Conservation (phyloP, 2,888 invertebrate genomes). For the Netelia fuscicornis region DNA sequence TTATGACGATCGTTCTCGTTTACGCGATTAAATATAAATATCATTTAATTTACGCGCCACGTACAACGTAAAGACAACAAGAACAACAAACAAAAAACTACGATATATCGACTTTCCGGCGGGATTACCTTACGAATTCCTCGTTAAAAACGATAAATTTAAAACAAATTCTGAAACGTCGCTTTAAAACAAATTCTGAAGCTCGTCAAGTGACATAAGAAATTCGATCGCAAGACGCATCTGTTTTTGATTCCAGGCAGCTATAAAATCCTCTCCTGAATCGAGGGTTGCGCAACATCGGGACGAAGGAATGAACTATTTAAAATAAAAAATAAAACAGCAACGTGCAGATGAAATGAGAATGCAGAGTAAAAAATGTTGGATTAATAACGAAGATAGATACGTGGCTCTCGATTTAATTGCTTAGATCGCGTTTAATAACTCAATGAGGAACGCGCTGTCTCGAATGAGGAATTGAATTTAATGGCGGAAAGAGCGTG, state of each 20-base stretch:
- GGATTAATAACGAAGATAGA: neutral
- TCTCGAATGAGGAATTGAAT: slow-evolving; percentile 21
- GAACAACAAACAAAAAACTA: neutral
- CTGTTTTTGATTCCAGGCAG: slow-evolving; percentile 16
- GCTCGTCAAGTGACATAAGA: neutral
- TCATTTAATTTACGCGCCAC: slow-evolving; percentile 6
- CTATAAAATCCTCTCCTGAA: slow-evolving; percentile 5
- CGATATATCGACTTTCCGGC: slow-evolving; percentile 23
- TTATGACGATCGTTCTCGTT: neutral
- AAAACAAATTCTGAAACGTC: slow-evolving; percentile 41
- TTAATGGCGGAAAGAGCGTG: neutral
- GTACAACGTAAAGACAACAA: neutral
- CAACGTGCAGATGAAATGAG: neutral
- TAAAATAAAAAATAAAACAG: slow-evolving; percentile 1
- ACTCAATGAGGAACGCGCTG: slow-evolving; percentile 8
- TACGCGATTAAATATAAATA: neutral
- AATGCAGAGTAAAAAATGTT: neutral
- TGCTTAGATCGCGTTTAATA: slow-evolving; percentile 15
- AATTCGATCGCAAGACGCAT: neutral
- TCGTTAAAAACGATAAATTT: slow-evolving; percentile 39
- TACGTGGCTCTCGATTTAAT: neutral
- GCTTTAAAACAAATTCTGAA: neutral
- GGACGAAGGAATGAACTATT: neutral
- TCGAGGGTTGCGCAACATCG: slow-evolving; percentile 1
- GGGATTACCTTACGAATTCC: neutral